A percentile compares a stretch with the other conserved stretches of the same genome.
Evolutionary conservation across 2,797 vertebrate genomes (phyloP).

Genomic region (Graptemys geographica): DNA sequence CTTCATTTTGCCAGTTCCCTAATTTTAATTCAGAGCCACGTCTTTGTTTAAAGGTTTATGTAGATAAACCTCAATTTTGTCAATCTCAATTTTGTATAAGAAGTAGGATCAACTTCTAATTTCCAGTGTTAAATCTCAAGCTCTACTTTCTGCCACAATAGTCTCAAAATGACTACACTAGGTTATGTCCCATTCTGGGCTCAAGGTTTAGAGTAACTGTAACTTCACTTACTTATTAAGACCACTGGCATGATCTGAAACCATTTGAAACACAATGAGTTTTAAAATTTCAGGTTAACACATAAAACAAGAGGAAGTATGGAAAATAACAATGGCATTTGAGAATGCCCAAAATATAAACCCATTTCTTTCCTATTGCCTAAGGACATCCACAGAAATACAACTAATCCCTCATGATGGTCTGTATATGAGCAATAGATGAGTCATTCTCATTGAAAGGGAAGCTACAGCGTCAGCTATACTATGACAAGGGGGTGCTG

Average conservation of each 20-base stretch:
- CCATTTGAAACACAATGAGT: not conserved
- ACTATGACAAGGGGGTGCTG: not conserved
- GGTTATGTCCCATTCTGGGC: slow-evolving; percentile 67
- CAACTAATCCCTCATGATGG: slow-evolving; percentile 17
- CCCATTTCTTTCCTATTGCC: not conserved
- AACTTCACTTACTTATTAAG: slow-evolving; percentile 64
- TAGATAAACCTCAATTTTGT: slow-evolving; percentile 86
- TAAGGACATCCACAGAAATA: not conserved
- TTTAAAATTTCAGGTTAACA: slow-evolving; percentile 30
- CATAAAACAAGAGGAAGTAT: not conserved
- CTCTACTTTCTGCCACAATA: slow-evolving; percentile 70
- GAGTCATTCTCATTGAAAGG: slow-evolving; percentile 30
- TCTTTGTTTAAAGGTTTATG: slow-evolving; percentile 86
- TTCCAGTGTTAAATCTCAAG: slow-evolving; percentile 81
- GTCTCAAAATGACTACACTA: slow-evolving; percentile 67
- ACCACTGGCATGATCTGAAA: not conserved
- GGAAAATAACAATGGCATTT: not conserved
- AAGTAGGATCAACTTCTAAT: slow-evolving; percentile 85
- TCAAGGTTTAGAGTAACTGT: slow-evolving; percentile 50
- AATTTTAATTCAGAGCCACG: slow-evolving; percentile 83
- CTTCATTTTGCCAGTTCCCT: slow-evolving; percentile 78
- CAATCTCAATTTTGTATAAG: slow-evolving; percentile 83
- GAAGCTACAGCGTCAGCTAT: slow-evolving; percentile 7
- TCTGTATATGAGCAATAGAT: not conserved
- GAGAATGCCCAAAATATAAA: not conserved